Evolutionary conservation across 2,113 vertebrate genomes (phyloP).

Genomic region (Eonycteris spelaea): DNA sequence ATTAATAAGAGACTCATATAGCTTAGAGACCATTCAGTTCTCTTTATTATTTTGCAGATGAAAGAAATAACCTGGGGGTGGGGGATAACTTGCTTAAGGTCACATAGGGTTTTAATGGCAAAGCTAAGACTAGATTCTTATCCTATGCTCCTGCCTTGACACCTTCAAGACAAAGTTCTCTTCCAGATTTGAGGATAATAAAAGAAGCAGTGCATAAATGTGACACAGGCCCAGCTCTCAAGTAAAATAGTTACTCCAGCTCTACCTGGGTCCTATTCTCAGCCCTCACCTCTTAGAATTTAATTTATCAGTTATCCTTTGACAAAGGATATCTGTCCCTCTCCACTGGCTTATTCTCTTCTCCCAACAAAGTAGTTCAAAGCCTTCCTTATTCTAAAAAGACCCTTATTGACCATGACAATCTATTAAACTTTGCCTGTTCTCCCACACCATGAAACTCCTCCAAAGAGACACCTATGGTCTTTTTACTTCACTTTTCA

Average conservation of each 20-base stretch:
- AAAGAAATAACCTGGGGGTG: background rate
- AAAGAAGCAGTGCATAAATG: background rate
- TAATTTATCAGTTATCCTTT: background rate
- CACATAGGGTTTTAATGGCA: background rate
- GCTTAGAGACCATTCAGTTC: background rate
- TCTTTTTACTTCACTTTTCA: background rate
- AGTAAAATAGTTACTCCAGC: background rate
- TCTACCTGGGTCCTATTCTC: background rate
- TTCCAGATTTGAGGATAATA: background rate
- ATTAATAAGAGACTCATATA: background rate
- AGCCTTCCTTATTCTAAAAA: background rate
- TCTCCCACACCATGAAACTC: slow-evolving; percentile 7
- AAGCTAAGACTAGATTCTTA: background rate
- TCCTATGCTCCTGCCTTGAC: background rate
- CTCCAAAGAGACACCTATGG: background rate
- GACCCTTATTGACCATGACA: background rate
- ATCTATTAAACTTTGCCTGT: background rate
- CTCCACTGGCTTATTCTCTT: background rate
- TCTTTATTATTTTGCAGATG: slow-evolving; percentile 1
- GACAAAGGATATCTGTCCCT: too few relatives aligned
- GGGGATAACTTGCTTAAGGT: background rate
- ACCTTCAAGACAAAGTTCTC: background rate
- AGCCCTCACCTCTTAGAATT: background rate
- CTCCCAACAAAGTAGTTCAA: slow-evolving; percentile 14
- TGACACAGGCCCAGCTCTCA: background rate